Conservation (phyloP, 2,113 vertebrate species). For the Pithys albifrons region DNA sequence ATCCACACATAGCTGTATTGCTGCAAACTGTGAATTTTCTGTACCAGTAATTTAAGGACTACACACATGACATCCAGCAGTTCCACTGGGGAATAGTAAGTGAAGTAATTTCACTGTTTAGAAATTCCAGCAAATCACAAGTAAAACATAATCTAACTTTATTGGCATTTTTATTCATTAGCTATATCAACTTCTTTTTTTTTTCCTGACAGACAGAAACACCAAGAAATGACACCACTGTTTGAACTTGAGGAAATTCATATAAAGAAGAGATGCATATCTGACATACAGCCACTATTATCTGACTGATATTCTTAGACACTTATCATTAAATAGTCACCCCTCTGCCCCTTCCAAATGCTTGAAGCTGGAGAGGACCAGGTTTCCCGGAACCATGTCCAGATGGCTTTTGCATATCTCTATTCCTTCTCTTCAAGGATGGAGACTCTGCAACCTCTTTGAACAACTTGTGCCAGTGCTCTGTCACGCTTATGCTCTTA, state of each 20-base stretch:
- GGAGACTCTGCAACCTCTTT: neutral
- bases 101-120: neutral
- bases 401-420: neutral
- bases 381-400: neutral
- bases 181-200: neutral
- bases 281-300: neutral
- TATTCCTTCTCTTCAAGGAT: neutral
- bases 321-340: accelerated
- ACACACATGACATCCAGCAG: neutral
- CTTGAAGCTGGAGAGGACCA: neutral
- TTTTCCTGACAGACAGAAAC: neutral
- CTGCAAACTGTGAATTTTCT: neutral
- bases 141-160: neutral
- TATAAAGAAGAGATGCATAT: neutral
- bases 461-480: neutral
- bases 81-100: neutral
- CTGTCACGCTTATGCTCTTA: neutral
- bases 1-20: neutral
- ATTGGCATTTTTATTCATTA: neutral
- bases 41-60: neutral
- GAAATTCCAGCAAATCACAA: neutral
- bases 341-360: accelerated
- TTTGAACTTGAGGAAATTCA: neutral
- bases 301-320: neutral
- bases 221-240: neutral